These are phyloP conservation scores for Camponotus vicinus DNA, from an alignment of 1,140 invertebrate species.

Conservation along the genomic window DNA sequence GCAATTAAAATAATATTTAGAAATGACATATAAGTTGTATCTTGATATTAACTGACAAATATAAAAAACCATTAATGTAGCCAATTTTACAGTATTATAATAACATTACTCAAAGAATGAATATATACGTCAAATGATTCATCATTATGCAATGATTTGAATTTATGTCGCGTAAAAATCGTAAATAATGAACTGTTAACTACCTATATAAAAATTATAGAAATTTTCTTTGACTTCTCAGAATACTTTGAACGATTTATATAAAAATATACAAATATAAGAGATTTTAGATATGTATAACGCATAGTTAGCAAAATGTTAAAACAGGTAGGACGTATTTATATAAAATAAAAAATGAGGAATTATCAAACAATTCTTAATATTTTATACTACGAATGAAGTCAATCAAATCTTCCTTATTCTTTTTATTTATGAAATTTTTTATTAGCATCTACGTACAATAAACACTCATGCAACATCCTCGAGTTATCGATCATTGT, in stretches of 20 bases:
- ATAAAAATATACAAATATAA: background rate
- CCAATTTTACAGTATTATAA: background rate
- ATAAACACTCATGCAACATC: background rate
- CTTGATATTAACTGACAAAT: background rate
- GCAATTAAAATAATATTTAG: background rate
- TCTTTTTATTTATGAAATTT: constrained; percentile 7
- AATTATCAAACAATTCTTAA: background rate
- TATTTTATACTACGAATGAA: background rate
- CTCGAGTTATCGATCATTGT: background rate
- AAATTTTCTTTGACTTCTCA: background rate
- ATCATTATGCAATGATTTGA: background rate
- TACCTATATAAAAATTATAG: no score
- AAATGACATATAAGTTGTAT: background rate
- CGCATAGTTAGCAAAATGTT: background rate
- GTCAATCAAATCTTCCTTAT: background rate
- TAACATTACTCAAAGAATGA: background rate
- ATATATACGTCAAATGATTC: background rate
- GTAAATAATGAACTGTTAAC: background rate
- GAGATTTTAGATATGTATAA: background rate
- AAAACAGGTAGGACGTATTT: background rate
- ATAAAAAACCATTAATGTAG: background rate
- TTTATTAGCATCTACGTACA: background rate
- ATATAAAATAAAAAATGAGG: constrained; percentile 11
- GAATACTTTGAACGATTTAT: background rate
- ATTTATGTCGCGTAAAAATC: background rate